Base-by-base conservation (phyloP, 2,888 invertebrate genomes). In the Tridacna crocea region DNA sequence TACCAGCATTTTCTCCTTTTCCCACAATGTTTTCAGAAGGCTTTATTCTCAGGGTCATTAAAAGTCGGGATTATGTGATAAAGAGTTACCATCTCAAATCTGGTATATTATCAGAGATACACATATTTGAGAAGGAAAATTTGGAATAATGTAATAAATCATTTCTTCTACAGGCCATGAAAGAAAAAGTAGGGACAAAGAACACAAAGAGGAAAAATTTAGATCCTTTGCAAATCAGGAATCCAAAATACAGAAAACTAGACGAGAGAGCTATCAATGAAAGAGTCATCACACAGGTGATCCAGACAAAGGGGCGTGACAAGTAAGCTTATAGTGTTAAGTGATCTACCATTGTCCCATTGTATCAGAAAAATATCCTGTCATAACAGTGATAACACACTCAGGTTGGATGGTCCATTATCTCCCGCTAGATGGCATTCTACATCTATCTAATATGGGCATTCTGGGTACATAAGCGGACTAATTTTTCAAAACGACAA, bases 201-300 rank as follows among this genome's bases (percentile, higher is more conserved):
- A 22, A n/a, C 22, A 70, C 24, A 27, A 78, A 78, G 27, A 63
- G 75, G 60, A 85, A 82, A 70, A 75, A 68, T 60, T 36, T 36
- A 36, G 82, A 80, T 24, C 75, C 65, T 12, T 61, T 72, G 22
- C 48, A 47, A 12, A 61, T 78, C 15, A 55, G 75, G n/a, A 85
- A 82, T 48, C 78, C 84, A 15, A 84, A 84, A 48, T 66, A 66
- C n/a, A 65, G 63, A 58, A 79, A 82, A 72, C 51, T 74, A 15
- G 79, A 78, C 12, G 74, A 72, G 6, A 70, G 24, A 47, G 15
- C 51, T 13, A 51, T 24, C 24, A 47, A 27, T 13, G 70, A 70
- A 24, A 70, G 47, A 24, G 22, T 70, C 70, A 48, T 70, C 51
- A 10, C 10, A 22, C 51, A 70, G 48, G 70, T 70, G 1, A 68